Evolutionary conservation across 2,113 vertebrate species (phyloP).

Genomic region (Ciconia stormi): DNA sequence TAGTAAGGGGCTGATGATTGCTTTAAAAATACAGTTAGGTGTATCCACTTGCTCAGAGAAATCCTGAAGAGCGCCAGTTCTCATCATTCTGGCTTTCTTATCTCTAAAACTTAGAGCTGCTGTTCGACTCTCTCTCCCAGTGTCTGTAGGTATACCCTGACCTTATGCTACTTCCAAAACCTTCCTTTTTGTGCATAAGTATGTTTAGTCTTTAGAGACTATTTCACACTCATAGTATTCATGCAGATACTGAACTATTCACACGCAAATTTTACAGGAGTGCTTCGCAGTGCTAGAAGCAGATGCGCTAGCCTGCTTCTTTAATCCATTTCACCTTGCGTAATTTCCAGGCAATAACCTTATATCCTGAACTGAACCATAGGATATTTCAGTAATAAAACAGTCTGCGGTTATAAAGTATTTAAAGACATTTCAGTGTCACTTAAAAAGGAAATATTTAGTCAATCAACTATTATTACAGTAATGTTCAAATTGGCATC

Average conservation of each 20-base stretch:
- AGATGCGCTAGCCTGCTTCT: conserved; percentile 15
- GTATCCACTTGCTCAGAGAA: not conserved
- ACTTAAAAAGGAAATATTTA: conserved; percentile 59
- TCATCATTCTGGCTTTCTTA: not conserved
- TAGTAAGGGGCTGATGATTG: not conserved
- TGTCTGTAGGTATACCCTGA: not conserved
- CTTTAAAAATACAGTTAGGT: not conserved
- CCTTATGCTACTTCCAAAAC: not conserved
- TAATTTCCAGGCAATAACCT: conserved; percentile 51
- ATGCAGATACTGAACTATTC: not conserved
- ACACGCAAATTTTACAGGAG: not conserved
- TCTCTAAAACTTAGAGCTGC: not conserved
- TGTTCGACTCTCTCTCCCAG: not conserved
- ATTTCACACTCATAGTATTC: not conserved
- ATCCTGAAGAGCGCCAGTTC: not conserved
- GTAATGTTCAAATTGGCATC: conserved; percentile 29
- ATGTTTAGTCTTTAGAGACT: not conserved
- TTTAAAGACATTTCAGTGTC: conserved; percentile 50
- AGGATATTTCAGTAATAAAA: conserved; percentile 7
- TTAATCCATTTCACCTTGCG: conserved; percentile 44
- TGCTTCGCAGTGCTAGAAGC: not conserved
- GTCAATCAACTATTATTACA: conserved; percentile 27
- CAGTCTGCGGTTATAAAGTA: not conserved
- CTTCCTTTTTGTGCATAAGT: not conserved
- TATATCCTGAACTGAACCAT: conserved; percentile 17